Base-by-base conservation (phyloP, 2,113 vertebrate species). In the Chaenogobius annularis region DNA sequence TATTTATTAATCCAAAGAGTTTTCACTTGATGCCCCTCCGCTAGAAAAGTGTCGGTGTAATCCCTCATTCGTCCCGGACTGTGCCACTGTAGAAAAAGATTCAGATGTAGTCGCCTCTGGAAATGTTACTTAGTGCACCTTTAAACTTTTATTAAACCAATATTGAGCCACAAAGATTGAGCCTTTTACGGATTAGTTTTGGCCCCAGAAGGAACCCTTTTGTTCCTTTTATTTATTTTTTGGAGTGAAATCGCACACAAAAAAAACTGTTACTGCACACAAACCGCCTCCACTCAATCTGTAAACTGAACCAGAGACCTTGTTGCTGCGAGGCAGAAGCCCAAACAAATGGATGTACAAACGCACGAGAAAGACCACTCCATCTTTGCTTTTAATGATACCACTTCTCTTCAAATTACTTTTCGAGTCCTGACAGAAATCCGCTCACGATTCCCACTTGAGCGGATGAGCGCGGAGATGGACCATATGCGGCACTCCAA, bases 401-500 rank as follows among this genome's bases (percentile, higher is more conserved):
- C 31, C 5, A 64, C 0, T 10, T 22, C 7, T 63, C 8, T 43
- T 11, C 47, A 66, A 22, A 56, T 46, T 35, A 44, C 50, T 19
- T 37, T 54, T 66, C 11, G 59, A 44, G 76, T 54, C 23, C 70
- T 73, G 52, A 77, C 54, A 62, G 35, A 46, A 72, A 64, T 59
- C 54, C 73, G 55, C 50, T 70, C 63, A 40, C 26, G 5, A 72
- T 83, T 84, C 88, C 70, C 66, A 80, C 71, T 65, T 61, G 66
- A 64, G 77, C 69, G 74, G 75, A 83, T 70, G 66, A 65, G 69
- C 68, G 71, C 66, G 6, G 75, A 78, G 81, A 83, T 74, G 55
- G 73, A 86, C 68, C 83, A 79, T 66, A 86, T 82, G 77, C 73
- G 71, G 78, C 73, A 74, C 80, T 81, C 69, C 67, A 77, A 84